Evolutionary conservation across 2,113 vertebrate genomes (phyloP).

Genomic region (Oncorhynchus tshawytscha): DNA sequence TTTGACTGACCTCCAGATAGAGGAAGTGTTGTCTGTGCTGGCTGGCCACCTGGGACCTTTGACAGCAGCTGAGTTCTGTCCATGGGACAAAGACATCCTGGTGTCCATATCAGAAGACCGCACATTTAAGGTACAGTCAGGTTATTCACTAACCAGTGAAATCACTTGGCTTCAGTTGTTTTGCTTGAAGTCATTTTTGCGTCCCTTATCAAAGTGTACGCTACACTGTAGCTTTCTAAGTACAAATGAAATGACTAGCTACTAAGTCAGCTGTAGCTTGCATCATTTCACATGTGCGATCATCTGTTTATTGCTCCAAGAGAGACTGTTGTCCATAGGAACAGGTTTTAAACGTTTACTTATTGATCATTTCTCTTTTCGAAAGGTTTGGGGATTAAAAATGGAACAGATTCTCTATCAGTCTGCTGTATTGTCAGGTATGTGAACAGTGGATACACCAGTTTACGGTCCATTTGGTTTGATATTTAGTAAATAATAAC

Average conservation of each 20-base stretch:
- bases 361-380: background rate
- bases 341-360: background rate
- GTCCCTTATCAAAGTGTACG: background rate
- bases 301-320: background rate
- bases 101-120: constrained; percentile 87
- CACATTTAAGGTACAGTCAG: constrained; percentile 74
- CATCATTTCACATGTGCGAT: background rate
- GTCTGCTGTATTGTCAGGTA: constrained; percentile 84
- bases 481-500: background rate
- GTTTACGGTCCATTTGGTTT: background rate
- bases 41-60: constrained; percentile 76
- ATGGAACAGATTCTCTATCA: constrained; percentile 66
- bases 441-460: background rate
- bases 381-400: constrained; percentile 83
- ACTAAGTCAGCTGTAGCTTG: no score
- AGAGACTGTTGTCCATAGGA: background rate
- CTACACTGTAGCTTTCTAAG: background rate
- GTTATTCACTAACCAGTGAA: background rate
- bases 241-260: no score
- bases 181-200: background rate
- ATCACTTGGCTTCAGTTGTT: background rate
- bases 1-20: constrained; percentile 42
- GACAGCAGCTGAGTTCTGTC: constrained; percentile 84
- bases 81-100: constrained; percentile 73
- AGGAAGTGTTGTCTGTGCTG: constrained; percentile 40